phyloP scores from a whole-genome alignment of 2,888 invertebrate species.

The Tribolium freemani region DNA sequence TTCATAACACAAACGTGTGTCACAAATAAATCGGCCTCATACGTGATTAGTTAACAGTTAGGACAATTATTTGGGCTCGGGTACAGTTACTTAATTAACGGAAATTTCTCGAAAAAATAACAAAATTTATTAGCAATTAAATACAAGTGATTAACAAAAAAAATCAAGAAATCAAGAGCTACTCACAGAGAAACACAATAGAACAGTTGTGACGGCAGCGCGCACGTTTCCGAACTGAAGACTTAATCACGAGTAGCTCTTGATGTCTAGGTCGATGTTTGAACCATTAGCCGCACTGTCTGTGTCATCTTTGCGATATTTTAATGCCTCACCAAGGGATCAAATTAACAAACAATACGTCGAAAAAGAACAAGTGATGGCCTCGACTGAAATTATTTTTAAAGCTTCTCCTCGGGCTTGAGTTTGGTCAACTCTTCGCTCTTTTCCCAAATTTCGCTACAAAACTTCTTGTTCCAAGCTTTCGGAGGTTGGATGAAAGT shows the following conservation, averaged over 20 bases:
- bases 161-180: constrained; percentile 18
- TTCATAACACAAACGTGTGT: constrained; percentile 39
- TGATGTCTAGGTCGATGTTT: constrained; percentile 50
- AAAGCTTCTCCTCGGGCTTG: constrained; percentile 72
- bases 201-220: constrained; percentile 31
- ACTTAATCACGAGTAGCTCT: constrained; percentile 31
- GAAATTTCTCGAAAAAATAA: constrained; percentile 15
- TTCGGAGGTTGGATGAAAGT: constrained; percentile 58
- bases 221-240: constrained; percentile 41
- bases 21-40: not conserved
- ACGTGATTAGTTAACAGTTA: constrained; percentile 16
- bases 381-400: not conserved
- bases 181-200: constrained; percentile 27
- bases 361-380: not conserved
- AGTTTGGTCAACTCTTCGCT: constrained; percentile 82
- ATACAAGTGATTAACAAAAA: not conserved
- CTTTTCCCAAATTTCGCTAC: constrained; percentile 86
- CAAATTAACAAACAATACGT: constrained; percentile 23
- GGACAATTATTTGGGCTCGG: constrained; percentile 19
- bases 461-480: constrained; percentile 68
- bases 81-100: constrained; percentile 17
- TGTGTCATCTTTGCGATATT: constrained; percentile 33
- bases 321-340: not conserved
- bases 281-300: constrained; percentile 46
- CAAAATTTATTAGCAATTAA: not conserved